Conservation (phyloP, 2,113 vertebrate genomes). For the Egretta garzetta region DNA sequence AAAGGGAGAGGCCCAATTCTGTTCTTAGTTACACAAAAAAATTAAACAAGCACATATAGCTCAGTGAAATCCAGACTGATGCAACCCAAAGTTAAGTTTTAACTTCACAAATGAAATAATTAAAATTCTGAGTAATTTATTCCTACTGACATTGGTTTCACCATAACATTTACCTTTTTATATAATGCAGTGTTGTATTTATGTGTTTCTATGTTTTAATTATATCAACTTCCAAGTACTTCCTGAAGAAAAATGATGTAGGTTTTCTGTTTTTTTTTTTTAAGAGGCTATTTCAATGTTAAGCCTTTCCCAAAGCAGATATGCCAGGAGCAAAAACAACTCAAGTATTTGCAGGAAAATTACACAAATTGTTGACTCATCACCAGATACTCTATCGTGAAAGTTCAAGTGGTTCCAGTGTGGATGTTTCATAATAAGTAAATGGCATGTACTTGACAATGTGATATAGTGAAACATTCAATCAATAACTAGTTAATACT, state of each 20-base stretch:
- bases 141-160: background rate
- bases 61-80: background rate
- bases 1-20: background rate
- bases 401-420: background rate
- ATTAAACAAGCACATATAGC: background rate
- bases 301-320: background rate
- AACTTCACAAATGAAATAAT: background rate
- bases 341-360: background rate
- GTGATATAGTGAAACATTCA: background rate
- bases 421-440: background rate
- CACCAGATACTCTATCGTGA: background rate
- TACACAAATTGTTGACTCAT: background rate
- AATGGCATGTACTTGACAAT: background rate
- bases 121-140: background rate
- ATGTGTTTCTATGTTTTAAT: background rate
- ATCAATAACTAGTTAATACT: background rate
- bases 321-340: background rate
- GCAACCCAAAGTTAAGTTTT: background rate
- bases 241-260: background rate
- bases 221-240: background rate
- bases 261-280: background rate
- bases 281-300: background rate
- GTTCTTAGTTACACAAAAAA: background rate
- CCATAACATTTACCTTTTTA: background rate
- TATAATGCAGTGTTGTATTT: background rate